phyloP scores from a whole-genome alignment of 1,140 invertebrate species.

The Hyposmocoma kahamanoa region DNA sequence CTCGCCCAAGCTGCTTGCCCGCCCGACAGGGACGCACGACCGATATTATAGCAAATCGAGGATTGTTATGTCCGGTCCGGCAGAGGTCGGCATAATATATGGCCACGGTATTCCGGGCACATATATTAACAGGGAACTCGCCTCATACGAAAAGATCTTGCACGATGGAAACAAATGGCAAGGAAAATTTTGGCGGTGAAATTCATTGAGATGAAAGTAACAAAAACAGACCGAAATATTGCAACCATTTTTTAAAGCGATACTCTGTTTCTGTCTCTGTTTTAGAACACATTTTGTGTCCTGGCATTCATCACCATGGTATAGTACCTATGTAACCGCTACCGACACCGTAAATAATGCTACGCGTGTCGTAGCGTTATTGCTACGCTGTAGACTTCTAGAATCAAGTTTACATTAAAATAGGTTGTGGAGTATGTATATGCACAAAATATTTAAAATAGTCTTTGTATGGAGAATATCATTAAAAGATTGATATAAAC shows the following conservation, averaged over 20 bases:
- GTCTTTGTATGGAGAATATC: no score
- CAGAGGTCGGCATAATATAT: slow-evolving; percentile 74
- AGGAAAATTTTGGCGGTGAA: slow-evolving; percentile 73
- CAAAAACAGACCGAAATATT: slow-evolving; percentile 58
- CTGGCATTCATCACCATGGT: no score
- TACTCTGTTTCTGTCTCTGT: slow-evolving; percentile 19
- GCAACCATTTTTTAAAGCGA: slow-evolving; percentile 50
- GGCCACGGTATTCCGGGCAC: slow-evolving; percentile 73
- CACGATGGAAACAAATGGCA: slow-evolving; percentile 73
- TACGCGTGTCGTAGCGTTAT: no score
- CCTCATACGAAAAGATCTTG: slow-evolving; percentile 74
- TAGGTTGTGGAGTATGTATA: no score
- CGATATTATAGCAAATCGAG: slow-evolving; percentile 73
- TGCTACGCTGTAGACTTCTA: no score
- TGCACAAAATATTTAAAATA: no score
- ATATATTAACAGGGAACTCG: slow-evolving; percentile 74
- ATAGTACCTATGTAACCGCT: no score
- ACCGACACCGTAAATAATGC: no score
- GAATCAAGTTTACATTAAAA: no score
- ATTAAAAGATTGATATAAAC: no score
- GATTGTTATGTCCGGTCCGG: slow-evolving; percentile 73
- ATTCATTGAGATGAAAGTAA: slow-evolving; percentile 64
- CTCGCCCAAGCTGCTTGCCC: slow-evolving; percentile 29
- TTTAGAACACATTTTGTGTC: neutral
- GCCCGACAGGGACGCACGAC: slow-evolving; percentile 53